Evolutionary conservation across 2,797 vertebrate species (phyloP), one percentile per base, ranked within the genome.

Genomic region (Enteromius anoplus): DNA sequence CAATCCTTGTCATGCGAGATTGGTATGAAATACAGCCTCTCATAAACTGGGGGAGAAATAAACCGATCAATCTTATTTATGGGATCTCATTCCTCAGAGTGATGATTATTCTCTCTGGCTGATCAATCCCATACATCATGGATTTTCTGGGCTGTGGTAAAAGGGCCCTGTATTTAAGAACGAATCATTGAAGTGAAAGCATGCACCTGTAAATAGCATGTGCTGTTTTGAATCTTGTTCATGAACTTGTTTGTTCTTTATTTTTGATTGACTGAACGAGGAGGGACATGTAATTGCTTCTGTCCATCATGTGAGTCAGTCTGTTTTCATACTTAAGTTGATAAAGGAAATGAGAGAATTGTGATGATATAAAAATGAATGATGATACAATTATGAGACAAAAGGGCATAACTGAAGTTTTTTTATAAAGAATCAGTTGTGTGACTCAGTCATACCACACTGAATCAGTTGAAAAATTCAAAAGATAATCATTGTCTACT

Each of bases 61-160:
- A 68, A 68, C 42, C 23, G 1, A 77, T 69, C 73, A 47, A 23
- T 83, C 73, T 83, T 83, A 77, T 77, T 83, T 77, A 77, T 69
- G 34, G 49, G 37, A 11, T 58, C 73, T 77, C 5, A 1, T 65
- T 42, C 15, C 11, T 76, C 40, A 23, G 81, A 29, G 72, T 23
- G 49, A 76, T n/a, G 11, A 12, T 75, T 21, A 66, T 55, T 62
- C 37, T 71, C 37, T 72, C 7, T 19, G 8, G 14, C 64, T 69
- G 81, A 83, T 83, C 73, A 60, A 47, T 66, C 29, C 47, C 32
- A 47, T 34, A 37, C 69, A 49, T 29, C 62, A 40, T 64, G 9
- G 58, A 66, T 65, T 53, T 64, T 75, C 14, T 45, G 45, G 32
- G 47, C 17, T 75, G 47, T 5, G 15, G 40, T 34, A 37, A 42